Evolutionary conservation across 2,797 vertebrate species (phyloP).

Genomic region (Lepilemur septentrionalis): DNA sequence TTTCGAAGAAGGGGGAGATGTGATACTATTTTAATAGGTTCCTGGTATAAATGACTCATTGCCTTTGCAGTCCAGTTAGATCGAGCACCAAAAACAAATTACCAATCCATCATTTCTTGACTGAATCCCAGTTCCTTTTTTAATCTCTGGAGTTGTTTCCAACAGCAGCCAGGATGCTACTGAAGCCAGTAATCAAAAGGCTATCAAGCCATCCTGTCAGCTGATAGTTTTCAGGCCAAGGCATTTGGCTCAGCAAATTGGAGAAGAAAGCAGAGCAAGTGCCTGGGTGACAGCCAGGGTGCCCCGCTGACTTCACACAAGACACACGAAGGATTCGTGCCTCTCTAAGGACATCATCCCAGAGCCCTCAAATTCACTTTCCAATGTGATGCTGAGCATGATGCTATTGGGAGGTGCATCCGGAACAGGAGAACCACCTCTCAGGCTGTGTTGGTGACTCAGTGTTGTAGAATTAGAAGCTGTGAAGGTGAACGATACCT

Average conservation of each 20-base stretch:
- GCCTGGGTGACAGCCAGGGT: not conserved
- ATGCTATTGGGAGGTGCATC: not conserved
- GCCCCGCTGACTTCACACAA: not conserved
- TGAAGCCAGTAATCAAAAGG: slow-evolving; percentile 49
- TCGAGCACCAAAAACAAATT: not conserved
- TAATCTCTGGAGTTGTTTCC: slow-evolving; percentile 14
- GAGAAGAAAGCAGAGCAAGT: not conserved
- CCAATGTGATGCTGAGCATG: not conserved
- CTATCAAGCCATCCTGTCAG: not conserved
- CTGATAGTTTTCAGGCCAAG: not conserved
- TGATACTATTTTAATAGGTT: not conserved
- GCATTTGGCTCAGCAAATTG: slow-evolving; percentile 44
- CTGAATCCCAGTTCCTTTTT: not conserved
- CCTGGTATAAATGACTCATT: not conserved
- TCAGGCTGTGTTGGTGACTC: not conserved
- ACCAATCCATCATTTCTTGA: not conserved
- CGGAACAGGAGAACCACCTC: slow-evolving; percentile 6
- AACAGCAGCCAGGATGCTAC: not conserved
- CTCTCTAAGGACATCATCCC: not conserved
- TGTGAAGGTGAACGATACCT: not conserved
- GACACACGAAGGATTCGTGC: not conserved
- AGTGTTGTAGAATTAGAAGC: not conserved
- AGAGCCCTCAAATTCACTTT: not conserved
- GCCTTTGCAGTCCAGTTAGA: not conserved
- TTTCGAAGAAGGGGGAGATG: not conserved